Percentiles rank a stretch among this genome's conserved stretches.
These are phyloP conservation scores for Diogma glabrata DNA, from an alignment of 2,888 invertebrate genomes.

Conservation along the genomic window DNA sequence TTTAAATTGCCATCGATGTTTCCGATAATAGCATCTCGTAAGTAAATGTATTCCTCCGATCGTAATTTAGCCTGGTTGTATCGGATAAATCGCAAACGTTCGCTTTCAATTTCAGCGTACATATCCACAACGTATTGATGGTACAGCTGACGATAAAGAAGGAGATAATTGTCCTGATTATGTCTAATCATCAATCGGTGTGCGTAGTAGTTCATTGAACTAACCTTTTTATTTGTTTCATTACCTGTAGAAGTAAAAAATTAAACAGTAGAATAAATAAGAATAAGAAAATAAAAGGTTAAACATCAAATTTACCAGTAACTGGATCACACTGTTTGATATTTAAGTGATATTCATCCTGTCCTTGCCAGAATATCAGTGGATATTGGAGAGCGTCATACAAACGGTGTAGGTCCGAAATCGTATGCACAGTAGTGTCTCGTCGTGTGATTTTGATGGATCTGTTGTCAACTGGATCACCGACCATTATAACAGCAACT, in stretches of 20 bases:
- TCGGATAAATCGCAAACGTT: background rate
- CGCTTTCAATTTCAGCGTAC: background rate
- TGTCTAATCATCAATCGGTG: too few species aligned
- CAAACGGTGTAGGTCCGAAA: conserved; percentile 4
- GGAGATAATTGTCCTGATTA: too few species aligned
- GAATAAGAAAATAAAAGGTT: background rate
- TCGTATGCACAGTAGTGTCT: conserved; percentile 8
- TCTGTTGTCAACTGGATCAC: too few species aligned
- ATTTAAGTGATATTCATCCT: conserved; percentile 20
- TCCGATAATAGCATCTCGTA: background rate
- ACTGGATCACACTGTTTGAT: conserved; percentile 13
- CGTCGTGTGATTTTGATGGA: conserved; percentile 5
- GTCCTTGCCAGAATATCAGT: conserved; percentile 22
- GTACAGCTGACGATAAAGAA: background rate
- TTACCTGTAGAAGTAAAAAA: too few species aligned
- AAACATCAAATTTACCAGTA: background rate
- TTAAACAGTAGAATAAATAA: too few species aligned
- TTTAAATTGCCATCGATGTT: background rate
- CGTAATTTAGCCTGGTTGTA: background rate
- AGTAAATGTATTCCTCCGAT: background rate
- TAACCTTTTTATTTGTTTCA: too few species aligned
- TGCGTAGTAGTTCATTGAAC: too few species aligned
- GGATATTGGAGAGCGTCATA: conserved; percentile 23
- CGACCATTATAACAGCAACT: conserved; percentile 1
- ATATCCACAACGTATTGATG: background rate